Conservation (phyloP, 2,888 invertebrate species). For the Gastrophysa polygoni region DNA sequence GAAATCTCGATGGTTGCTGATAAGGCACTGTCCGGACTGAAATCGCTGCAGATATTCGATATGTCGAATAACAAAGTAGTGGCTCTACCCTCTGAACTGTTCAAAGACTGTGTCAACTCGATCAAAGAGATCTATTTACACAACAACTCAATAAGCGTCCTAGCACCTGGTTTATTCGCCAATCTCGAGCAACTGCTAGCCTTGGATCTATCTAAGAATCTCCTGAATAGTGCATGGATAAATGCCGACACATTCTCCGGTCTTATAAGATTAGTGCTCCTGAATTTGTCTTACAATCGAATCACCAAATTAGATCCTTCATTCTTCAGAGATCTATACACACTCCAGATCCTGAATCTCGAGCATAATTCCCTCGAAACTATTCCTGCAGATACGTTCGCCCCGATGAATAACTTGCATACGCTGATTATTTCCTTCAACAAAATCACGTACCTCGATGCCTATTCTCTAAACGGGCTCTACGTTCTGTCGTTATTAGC, state of each 20-base stretch:
- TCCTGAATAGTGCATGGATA: constrained; percentile 85
- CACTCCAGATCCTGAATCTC: constrained; percentile 83
- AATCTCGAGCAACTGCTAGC: constrained; percentile 81
- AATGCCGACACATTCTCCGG: constrained; percentile 85
- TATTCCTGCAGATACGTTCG: constrained; percentile 86
- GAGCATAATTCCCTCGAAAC: constrained; percentile 83
- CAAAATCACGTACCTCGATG: constrained; percentile 82
- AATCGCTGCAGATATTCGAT: constrained; percentile 83
- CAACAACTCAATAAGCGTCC: constrained; percentile 87
- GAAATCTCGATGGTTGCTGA: constrained; percentile 89
- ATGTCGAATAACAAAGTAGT: constrained; percentile 90
- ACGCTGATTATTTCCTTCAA: constrained; percentile 87
- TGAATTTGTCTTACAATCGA: constrained; percentile 86
- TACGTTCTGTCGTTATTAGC: constrained; percentile 85
- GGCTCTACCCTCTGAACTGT: constrained; percentile 84
- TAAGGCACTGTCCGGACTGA: constrained; percentile 79
- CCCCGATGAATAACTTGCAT: constrained; percentile 91
- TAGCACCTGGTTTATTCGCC: constrained; percentile 85
- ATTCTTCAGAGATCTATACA: constrained; percentile 85
- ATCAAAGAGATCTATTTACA: constrained; percentile 89
- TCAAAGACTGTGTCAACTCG: constrained; percentile 76
- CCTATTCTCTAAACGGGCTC: constrained; percentile 85
- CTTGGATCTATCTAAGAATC: constrained; percentile 84
- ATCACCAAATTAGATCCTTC: constrained; percentile 81
- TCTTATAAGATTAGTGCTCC: constrained; percentile 83